These are phyloP conservation scores for Andrena minutula DNA, from an alignment of 2,888 invertebrate species.

Conservation along the genomic window DNA sequence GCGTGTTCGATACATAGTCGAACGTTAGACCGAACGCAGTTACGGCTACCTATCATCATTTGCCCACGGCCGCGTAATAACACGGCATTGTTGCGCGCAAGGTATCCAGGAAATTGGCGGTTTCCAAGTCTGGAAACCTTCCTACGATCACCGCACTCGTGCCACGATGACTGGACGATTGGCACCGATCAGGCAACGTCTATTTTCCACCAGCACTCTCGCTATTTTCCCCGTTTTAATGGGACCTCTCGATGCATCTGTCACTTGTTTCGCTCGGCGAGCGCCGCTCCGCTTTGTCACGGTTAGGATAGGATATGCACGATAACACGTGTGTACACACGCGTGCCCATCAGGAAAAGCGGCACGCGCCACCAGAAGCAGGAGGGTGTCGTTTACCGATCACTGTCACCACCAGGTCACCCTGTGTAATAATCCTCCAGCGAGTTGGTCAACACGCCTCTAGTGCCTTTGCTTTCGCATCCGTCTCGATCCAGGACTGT, in stretches of 20 bases:
- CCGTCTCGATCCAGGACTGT: background rate
- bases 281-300: slow-evolving; percentile 37
- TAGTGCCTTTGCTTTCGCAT: background rate
- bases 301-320: slow-evolving; percentile 34
- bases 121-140: slow-evolving; percentile 41
- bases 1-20: slow-evolving; percentile 10
- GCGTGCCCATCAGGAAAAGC: slow-evolving; percentile 40
- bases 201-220: slow-evolving; percentile 31
- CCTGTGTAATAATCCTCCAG: background rate
- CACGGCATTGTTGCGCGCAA: slow-evolving; percentile 58
- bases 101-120: slow-evolving; percentile 60
- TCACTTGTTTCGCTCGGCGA: slow-evolving; percentile 26
- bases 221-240: slow-evolving; percentile 21
- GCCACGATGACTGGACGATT: slow-evolving; percentile 61
- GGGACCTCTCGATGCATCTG: slow-evolving; percentile 20
- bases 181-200: slow-evolving; percentile 37
- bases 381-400: slow-evolving; percentile 65
- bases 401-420: slow-evolving; percentile 73
- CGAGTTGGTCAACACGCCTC: slow-evolving; percentile 1
- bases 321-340: slow-evolving; percentile 17
- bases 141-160: slow-evolving; percentile 48
- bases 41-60: slow-evolving; percentile 49
- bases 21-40: slow-evolving; percentile 25
- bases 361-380: slow-evolving; percentile 58
- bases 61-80: slow-evolving; percentile 60